Conservation (phyloP, 2,113 vertebrate species). For the Danio rerio region DNA sequence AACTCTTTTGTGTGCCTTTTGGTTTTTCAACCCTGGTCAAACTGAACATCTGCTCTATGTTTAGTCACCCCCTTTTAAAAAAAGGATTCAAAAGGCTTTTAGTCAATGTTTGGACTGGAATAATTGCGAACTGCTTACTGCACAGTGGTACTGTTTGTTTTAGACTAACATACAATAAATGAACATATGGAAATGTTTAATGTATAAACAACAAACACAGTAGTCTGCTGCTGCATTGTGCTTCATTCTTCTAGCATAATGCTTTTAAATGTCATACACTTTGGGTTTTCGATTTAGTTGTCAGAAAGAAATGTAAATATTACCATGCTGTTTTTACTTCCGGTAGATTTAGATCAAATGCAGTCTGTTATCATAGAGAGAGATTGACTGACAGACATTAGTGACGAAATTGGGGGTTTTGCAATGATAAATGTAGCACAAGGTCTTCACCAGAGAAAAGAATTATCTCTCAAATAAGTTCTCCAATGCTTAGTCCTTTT, state of each 20-base stretch:
- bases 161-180: not conserved
- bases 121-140: not conserved
- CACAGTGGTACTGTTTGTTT: not conserved
- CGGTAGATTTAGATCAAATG: not conserved
- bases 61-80: constrained; percentile 7
- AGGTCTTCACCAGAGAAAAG: not conserved
- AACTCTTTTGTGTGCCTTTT: not conserved
- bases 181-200: not conserved
- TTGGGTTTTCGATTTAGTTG: not conserved
- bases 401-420: not conserved
- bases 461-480: not conserved
- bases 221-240: not conserved
- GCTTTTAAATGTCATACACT: not conserved
- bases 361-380: not conserved
- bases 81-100: constrained; percentile 9
- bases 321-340: not conserved
- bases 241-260: not conserved
- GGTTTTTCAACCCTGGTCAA: constrained; percentile 1
- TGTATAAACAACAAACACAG: not conserved
- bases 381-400: not conserved
- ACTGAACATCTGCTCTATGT: constrained; percentile 28
- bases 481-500: not conserved
- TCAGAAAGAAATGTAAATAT: not conserved
- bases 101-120: not conserved
- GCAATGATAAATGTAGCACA: not conserved